phyloP scores from a whole-genome alignment of 2,888 invertebrate genomes.

The Polydrusus pterygomalis region DNA sequence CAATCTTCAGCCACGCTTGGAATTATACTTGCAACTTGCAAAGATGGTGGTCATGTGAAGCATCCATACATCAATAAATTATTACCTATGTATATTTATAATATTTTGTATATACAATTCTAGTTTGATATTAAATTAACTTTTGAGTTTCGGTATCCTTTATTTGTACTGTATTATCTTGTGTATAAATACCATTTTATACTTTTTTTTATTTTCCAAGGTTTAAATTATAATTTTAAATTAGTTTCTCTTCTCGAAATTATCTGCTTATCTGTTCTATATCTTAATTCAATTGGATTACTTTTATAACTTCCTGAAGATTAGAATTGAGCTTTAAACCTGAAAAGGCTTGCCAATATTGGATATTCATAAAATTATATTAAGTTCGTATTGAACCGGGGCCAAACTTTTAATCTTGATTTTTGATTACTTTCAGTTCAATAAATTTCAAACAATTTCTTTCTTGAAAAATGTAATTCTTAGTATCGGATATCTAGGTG shows the following conservation, averaged over 20 bases:
- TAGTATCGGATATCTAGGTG: background rate
- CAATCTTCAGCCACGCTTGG: no score
- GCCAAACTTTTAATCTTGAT: slow-evolving; percentile 12
- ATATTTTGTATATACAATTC: no score
- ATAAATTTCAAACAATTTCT: background rate
- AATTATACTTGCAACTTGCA: no score
- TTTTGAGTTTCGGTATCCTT: no score
- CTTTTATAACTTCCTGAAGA: slow-evolving; percentile 9
- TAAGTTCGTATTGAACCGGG: slow-evolving; percentile 19
- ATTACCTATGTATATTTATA: no score
- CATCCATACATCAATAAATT: no score
- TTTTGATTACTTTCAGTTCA: slow-evolving; percentile 11
- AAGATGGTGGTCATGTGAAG: no score
- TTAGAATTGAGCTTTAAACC: slow-evolving; percentile 9
- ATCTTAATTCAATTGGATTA: background rate
- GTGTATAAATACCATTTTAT: no score
- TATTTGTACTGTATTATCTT: no score
- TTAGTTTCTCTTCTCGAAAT: background rate
- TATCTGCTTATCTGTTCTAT: background rate
- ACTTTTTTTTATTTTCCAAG: no score
- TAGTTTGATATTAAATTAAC: no score
- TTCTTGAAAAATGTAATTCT: background rate
- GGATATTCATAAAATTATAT: slow-evolving; percentile 16
- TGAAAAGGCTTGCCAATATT: slow-evolving; percentile 9
- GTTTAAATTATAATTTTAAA: no score